Base-by-base conservation (phyloP, 2,888 invertebrate species). In the Himalopsyche japonica region DNA sequence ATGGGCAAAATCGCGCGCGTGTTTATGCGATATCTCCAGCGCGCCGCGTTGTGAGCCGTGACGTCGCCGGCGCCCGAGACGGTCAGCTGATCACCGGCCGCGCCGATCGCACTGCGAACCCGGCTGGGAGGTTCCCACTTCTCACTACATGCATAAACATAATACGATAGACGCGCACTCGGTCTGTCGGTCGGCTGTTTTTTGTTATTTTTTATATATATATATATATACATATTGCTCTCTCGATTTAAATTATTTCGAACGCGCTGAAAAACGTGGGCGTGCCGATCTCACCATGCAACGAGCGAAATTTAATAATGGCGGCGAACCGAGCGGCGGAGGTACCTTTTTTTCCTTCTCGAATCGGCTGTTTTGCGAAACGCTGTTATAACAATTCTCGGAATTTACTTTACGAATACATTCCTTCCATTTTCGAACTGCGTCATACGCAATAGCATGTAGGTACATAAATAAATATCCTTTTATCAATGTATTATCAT, bases 21-120 rank as follows among this genome's bases (percentile, higher is more conserved):
- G 57, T 57, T 57, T 57, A 57, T 57, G 20, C 57, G 57, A 57
- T 20, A 57, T 57, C 49, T 57, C 57, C 70, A 32, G 80, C 15
- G 34, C 70, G 18, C 49, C 24, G 32, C n/a, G 48, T 43, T 27
- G 48, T 24, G 34, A 43, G 79, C 79, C 43, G 79, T 79, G 82
- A 77, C 84, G 77, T 57, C 81, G 34, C 78, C 78, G 84, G 84
- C 80, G 76, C 47, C 34, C 57, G 78, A 76, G 76, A 76, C 79
- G 48, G 79, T 49, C 79, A 79, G 79, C 79, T 79, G 79, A 49
- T 47, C 79, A 24, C 47, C 48, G 64, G 57, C 81, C 77, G 80
- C 80, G 57, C 57, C 37, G 76, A 64, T 79, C 43, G 64, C 57
- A 49, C 27, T 12, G 34, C 76, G 76, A 32, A 34, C 76, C 76